These are phyloP conservation scores for Saxidomus purpurata DNA, from an alignment of 1,140 invertebrate species.

Conservation along the genomic window DNA sequence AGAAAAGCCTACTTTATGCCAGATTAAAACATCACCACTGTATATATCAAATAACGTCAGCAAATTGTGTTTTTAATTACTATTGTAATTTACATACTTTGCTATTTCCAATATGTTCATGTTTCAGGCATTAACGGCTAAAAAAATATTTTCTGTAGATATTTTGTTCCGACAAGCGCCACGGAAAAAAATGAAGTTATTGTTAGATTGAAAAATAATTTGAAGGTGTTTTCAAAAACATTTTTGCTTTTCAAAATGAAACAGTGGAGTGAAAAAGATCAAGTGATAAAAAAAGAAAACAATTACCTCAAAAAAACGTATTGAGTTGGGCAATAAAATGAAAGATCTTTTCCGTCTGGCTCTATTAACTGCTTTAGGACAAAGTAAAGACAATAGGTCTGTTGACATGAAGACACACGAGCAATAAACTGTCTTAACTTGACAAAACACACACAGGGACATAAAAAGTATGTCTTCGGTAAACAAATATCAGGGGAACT, in stretches of 20 bases:
- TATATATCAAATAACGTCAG: too few relatives aligned
- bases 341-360: neutral
- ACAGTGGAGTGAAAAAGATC: too few relatives aligned
- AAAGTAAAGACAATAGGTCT: neutral
- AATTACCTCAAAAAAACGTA: conserved; percentile 1
- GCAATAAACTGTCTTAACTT: neutral
- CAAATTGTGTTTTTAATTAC: too few relatives aligned
- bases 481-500: neutral
- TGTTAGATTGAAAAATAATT: neutral
- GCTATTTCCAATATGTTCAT: too few relatives aligned
- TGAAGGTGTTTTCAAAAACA: neutral
- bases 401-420: neutral
- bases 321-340: neutral
- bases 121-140: too few relatives aligned
- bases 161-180: too few relatives aligned
- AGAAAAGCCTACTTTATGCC: too few relatives aligned
- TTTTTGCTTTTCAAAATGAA: conserved; percentile 4
- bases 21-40: too few relatives aligned
- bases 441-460: neutral
- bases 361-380: neutral
- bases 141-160: too few relatives aligned
- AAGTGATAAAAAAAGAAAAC: neutral
- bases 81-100: too few relatives aligned
- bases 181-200: neutral
- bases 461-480: neutral